Evolutionary conservation across 2,888 invertebrate genomes (phyloP), one percentile per base, ranked within the genome.

Genomic region (Coecobrya sp.): DNA sequence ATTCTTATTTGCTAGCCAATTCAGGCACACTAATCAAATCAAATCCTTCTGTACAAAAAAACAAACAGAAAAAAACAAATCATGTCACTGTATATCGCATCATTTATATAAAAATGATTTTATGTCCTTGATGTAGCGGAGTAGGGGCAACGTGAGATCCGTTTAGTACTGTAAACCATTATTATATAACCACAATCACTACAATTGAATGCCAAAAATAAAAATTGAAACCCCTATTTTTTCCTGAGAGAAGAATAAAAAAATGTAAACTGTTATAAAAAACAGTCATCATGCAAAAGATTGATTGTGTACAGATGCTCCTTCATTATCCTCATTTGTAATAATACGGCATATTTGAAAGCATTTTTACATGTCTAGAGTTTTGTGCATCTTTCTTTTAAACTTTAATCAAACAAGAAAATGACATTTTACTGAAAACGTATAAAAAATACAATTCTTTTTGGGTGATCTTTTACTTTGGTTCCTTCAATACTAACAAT

Each of bases 221-320:
- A 76, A 76, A 86, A 85, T 79, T 70, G 76, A 86, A 68, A 86
- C 42, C 86, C 91, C 91, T 91, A 91, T 91, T 91, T 91, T 36
- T 91, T 91, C 91, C 91, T 91, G 91, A 86, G 85, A 86, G 73
- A 90, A 85, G 82, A 86, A 68, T 68, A 88, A 86, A 89, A 65
- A 91, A 89, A 42, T 65, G 36, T 22, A 65, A 30, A n/a, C 42
- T 79, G 79, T 30, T 68, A 62, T 59, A 36, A 36, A 10, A 82
- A 70, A 55, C 30, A 36, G n/a, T 36, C n/a, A 52, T 79, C 10
- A 27, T 25, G 52, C 13, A 36, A 7, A 65, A 65, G n/a, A 55
- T 55, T 19, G 55, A 49, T 49, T 55, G 19, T 55, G 3, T 7
- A 49, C 49, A 42, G 30, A 13, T 76, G 13, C 49, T 45, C 10